Base-by-base conservation (phyloP, 2,888 invertebrate genomes). In the Mimumesa dahlbomi region DNA sequence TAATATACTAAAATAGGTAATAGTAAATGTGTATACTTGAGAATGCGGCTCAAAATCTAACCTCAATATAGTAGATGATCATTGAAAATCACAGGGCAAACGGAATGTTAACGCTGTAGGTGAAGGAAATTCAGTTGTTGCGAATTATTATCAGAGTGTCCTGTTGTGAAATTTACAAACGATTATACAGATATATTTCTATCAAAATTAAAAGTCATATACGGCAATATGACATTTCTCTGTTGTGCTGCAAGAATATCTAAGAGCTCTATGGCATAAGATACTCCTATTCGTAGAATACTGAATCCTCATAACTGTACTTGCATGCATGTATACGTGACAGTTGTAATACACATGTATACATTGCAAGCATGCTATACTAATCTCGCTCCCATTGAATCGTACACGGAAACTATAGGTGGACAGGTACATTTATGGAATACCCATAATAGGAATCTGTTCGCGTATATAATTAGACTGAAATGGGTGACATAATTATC, bases 181-280 rank as follows among this genome's bases (percentile, higher is more conserved):
- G 43, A 21, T n/a, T 59, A 59, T 42, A 52, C 43, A 34, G 25
- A 53, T 43, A 58, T 50, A 14, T 18, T 49, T 50, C 21, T 58
- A 52, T 69, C 65, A 66, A 59, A 64, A 69, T 62, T 69, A 77
- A 67, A 78, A 79, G 76, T 82, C 77, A 82, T 82, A 64, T 64
- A 80, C 66, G 64, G 65, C 68, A 62, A 79, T 74, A 63, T 83
- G 79, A 81, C 81, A 75, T 80, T 68, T 82, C 70, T 73, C 75
- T 75, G 69, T 77, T 69, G 29, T 59, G 54, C 34, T 38, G 42
- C 14, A 13, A 42, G 42, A 43, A 46, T 58, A 54, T 49, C 61
- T 42, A 52, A 57, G 64, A 65, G 43, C 50, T 65, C 13, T 16
- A 19, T 18, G 25, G 13, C 46, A 11, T 9, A 40, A 75, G 75